Evolutionary conservation across 2,113 vertebrate species (phyloP).

Genomic region (Thymallus thymallus): DNA sequence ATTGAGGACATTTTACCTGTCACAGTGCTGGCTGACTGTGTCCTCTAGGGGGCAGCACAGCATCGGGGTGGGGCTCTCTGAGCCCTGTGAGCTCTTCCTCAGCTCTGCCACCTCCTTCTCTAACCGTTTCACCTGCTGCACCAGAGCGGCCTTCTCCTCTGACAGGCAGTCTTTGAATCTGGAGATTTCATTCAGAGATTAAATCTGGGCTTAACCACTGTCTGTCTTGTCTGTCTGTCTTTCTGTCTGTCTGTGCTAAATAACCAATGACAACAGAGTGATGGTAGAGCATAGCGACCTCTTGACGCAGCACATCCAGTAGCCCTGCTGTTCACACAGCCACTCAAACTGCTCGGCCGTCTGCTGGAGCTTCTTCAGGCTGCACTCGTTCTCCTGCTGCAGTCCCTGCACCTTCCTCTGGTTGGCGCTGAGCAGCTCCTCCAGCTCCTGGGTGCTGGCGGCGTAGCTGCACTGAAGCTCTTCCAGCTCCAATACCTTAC

Average conservation of each 20-base stretch:
- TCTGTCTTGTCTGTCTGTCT: too few relatives aligned
- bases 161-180: slow-evolving; percentile 71
- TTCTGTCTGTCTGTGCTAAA: background rate
- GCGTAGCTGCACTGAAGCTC: background rate
- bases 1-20: slow-evolving; percentile 30
- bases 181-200: background rate
- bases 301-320: slow-evolving; percentile 71
- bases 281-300: slow-evolving; percentile 46
- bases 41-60: slow-evolving; percentile 34
- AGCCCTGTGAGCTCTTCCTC: slow-evolving; percentile 13
- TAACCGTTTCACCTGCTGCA: slow-evolving; percentile 60
- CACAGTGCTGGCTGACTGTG: background rate
- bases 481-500: slow-evolving; percentile 48
- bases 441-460: slow-evolving; percentile 25
- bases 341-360: slow-evolving; percentile 73
- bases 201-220: background rate
- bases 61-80: background rate
- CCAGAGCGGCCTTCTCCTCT: slow-evolving; percentile 67
- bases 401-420: slow-evolving; percentile 39
- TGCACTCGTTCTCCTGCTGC: slow-evolving; percentile 56
- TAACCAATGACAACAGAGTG: background rate
- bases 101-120: slow-evolving; percentile 50
- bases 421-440: background rate
- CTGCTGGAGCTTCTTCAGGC: slow-evolving; percentile 66
- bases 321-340: slow-evolving; percentile 73